Evolutionary conservation across 92 coral and sea anemone species (phyloP).

Genomic region (Chrysogorgia sp.): DNA sequence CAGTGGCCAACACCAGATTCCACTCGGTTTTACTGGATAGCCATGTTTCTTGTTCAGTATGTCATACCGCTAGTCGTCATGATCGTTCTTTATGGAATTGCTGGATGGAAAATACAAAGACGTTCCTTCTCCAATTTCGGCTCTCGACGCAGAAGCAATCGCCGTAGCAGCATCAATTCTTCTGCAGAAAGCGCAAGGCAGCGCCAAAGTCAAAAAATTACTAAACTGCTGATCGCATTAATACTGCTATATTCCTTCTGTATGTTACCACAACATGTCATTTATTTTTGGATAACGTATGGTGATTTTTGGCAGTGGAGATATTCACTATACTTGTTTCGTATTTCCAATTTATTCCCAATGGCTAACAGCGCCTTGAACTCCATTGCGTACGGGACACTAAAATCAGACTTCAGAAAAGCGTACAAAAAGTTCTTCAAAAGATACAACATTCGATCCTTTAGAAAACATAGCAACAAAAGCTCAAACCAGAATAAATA

Average conservation of each 20-base stretch:
- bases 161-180: neutral
- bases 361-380: slow-evolving; percentile 99
- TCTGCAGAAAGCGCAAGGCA: slow-evolving; percentile 73
- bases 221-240: slow-evolving; percentile 88
- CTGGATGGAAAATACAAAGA: slow-evolving; percentile 37
- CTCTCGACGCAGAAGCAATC: neutral
- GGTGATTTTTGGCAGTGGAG: slow-evolving; percentile 72
- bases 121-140: slow-evolving; percentile 5
- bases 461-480: neutral
- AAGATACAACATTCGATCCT: slow-evolving; percentile 38
- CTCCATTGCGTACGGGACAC: slow-evolving; percentile 92
- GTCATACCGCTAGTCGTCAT: slow-evolving; percentile 76
- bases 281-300: slow-evolving; percentile 73
- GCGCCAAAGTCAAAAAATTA: slow-evolving; percentile 89
- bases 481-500: slow-evolving; percentile 9
- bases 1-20: slow-evolving; percentile 71
- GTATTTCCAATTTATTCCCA: slow-evolving; percentile 91
- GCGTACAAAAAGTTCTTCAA: slow-evolving; percentile 85
- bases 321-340: slow-evolving; percentile 76
- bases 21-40: slow-evolving; percentile 75
- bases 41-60: slow-evolving; percentile 88
- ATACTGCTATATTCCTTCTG: slow-evolving; percentile 87
- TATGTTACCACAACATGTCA: slow-evolving; percentile 93
- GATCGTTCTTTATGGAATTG: slow-evolving; percentile 51
- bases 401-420: slow-evolving; percentile 85